Evolutionary conservation across 2,888 invertebrate species (phyloP), one percentile per base, ranked within the genome.

Genomic region (Eulithis testata): DNA sequence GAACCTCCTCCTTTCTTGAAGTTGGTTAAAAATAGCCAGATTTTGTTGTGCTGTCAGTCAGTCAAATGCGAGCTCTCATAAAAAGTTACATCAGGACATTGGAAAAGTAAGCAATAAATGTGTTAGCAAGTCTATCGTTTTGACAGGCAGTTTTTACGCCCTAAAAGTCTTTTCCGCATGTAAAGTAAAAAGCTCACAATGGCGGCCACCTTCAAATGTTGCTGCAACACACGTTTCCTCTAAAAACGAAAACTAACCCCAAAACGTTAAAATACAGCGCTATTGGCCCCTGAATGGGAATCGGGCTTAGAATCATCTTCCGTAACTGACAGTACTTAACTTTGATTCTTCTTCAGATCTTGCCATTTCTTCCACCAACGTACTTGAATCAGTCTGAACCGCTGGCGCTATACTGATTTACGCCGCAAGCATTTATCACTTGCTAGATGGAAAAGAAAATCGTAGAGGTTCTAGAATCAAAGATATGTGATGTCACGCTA

Each of bases 401-500:
- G 8, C 8, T 37, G 37, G 37, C 21, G 21, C 31, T 31, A 31
- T 31, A 45, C 44, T 45, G 44, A 45, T 47, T 14, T 47, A 51
- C 51, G 43, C 21, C 12, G 31, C 49, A 11, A 14, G 37, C 57
- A 63, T 66, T 57, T 65, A 60, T 65, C 55, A 62, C 59, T 56
- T 55, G 57, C 36, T 63, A 51, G 52, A 61, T 63, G 43, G 50
- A 65, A 63, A 67, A 57, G 54, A 67, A 67, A 67, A 67, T 61
- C 57, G 60, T 36, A 14, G 55, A 55, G 60, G 53, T 63, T 63
- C 45, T 60, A 57, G 60, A 67, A 67, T 67, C 63, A 67, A 57
- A 67, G 66, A 66, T 66, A 66, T 66, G 63, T 60, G 67, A 54
- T 63, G 67, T 63, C 67, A 63, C 67, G 67, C 44, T 50, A 36